Base-by-base conservation (phyloP, 2,797 vertebrate species). In the Poecilia wingei region DNA sequence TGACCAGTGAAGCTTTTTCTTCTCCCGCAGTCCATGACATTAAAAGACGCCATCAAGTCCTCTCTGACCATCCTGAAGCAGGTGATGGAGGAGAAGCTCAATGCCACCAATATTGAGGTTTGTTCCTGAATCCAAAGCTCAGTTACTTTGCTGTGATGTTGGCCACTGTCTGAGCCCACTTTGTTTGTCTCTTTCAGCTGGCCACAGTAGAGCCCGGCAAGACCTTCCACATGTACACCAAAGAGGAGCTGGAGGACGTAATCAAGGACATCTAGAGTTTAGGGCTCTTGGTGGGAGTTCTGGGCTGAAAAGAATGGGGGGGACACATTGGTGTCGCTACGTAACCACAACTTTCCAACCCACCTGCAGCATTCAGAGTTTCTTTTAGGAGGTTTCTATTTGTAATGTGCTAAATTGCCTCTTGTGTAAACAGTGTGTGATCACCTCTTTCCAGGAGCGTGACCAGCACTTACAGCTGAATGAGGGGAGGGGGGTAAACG, bases 51-150 rank as follows among this genome's bases (percentile, higher is more conserved):
- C 84, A 99, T 99, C 93, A 99, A 99, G 89, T 99, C 98, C 14
- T 99, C 98, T 66, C 97, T 99, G 71, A 98, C 98, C 88, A 99
- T 99, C 90, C 95, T 99, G 85, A 99, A 99, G 85, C 98, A 99
- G 95, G 98, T 99, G 81, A 99, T 99, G 98, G 98, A 99, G 91
- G 98, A 99, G 93, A 99, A 99, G 79, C 96, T 99, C 85, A 99
- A 99, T n/a, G 96, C 98, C 82, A 99, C 97, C 87, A 99, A 99
- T 90, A 99, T 99, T 25, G 98, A 99, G 98, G 98, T 99, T 88
- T 82, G 91, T 76, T 78, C 5, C 13, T 79, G 1, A 0, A 69
- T 76, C 2, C 2, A 47, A 22, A 66, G 22, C 18, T 72, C 70
- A 0, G 14, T 31, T 68, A 69, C 43, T 25, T 5, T 66, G 1